Base-by-base conservation (phyloP, 2,888 invertebrate species). In the Eulithis testata region DNA sequence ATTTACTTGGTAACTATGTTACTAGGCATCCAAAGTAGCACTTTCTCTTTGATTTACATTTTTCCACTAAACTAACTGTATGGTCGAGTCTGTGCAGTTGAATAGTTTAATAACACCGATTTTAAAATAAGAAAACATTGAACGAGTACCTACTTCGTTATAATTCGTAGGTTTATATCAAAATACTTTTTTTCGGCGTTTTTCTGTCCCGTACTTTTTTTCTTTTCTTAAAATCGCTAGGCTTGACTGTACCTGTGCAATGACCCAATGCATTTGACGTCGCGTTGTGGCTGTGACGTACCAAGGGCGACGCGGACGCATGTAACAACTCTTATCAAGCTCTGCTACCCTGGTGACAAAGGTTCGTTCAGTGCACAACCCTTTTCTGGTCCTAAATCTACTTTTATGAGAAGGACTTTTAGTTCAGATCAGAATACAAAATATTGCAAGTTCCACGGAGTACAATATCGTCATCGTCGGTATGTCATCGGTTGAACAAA, bases 331-430 rank as follows among this genome's bases (percentile, higher is more conserved):
- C 85, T 78, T 84, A 71, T 69, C 70, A 60, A 47, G 62, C 73
- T 85, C 81, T 91, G 85, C 71, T 74, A 74, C 80, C 89, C 89
- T 90, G 80, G 88, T 90, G 78, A 58, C 73, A 77, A 90, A 91
- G 90, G 89, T 91, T 89, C 84, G 82, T 74, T 81, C 77, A 79
- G 80, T 77, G 82, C 78, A 84, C 86, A 91, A 90, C 91, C 91
- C 90, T 91, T 91, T 87, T 82, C 84, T 84, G 81, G 87, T 85
- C 85, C 88, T 89, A 86, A 84, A 85, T 79, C 73, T 76, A 71
- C 71, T 71, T 73, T 70, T 72, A 76, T 79, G 76, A 82, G 82
- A 86, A 83, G 84, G 81, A 83, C 79, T 70, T 55, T 57, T 55
- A 75, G 68, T 75, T 74, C 66, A 75, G 66, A 66, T 21, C 21